Base-by-base conservation (phyloP, 1,140 invertebrate species). In the Pteromalus puparum region DNA sequence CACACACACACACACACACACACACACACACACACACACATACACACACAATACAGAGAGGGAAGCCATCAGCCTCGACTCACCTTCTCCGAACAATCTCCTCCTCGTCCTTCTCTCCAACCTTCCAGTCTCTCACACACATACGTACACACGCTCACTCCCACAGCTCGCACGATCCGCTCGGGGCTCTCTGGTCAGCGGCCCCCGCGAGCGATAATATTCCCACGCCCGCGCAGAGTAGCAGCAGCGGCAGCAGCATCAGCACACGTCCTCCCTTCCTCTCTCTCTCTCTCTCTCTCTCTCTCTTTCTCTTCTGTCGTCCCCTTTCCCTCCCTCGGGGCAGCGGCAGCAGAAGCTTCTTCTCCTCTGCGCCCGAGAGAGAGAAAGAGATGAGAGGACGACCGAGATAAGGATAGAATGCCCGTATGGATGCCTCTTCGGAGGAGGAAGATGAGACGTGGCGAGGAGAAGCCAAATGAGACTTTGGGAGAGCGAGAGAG, bases 221-320 rank as follows among this genome's bases (percentile, higher is more conserved):
- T 92, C 90, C 90, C 90, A 92, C 91, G 91, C 90, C 91, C 90
- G 89, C 91, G 89, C 90, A 88, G 82, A 86, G 85, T 86, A 18
- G 70, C 70, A 48, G 46, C 46, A 48, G 13, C 46, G 10, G 53
- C 21, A 61, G 21, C 67, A 30, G 67, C 67, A 82, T 26, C 26
- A 68, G 46, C 68, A 30, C 42, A 48, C 48, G 24, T 84, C 68
- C 76, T 75, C 73, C 26, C 67, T n/a, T 76, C 34, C 78, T 46
- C 70, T 85, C 73, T 34, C 67, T 18, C 81, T 30, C 13, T 53
- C 48, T 53, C 18, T 4, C 18, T 6, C 48, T 53, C 13, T 13
- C 15, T 10, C 15, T 48, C 46, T 15, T 9, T 12, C 2, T 30
- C 13, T 72, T 26, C 46, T 1, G 48, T 67, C 53, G 10, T 24